phyloP scores from a whole-genome alignment of 1,140 invertebrate genomes.

The Ceratosolen fusciceps region DNA sequence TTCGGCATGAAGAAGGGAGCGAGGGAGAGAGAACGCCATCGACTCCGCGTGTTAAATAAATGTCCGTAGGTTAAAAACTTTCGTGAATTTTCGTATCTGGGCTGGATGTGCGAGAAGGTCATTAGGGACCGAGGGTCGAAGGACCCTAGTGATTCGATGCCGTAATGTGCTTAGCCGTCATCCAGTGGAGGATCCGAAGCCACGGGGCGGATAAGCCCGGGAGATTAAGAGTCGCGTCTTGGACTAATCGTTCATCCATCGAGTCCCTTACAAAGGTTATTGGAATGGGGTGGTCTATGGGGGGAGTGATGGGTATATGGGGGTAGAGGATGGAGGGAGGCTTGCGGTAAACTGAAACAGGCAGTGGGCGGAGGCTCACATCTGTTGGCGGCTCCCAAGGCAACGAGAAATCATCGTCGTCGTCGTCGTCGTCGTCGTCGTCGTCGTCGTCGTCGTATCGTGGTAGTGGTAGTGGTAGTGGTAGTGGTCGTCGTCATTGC shows the following conservation, averaged over 20 bases:
- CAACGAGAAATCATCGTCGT: background rate
- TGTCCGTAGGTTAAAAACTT: background rate
- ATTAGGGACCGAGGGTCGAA: background rate
- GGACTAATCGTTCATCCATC: slow-evolving; percentile 16
- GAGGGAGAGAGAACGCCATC: no score
- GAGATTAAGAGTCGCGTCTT: slow-evolving; percentile 16
- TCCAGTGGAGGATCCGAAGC: background rate
- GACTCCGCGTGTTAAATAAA: background rate
- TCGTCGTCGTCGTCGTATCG: background rate
- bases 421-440: background rate
- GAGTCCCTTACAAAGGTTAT: background rate
- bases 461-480: background rate
- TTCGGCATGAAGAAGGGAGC: no score
- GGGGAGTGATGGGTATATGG: background rate
- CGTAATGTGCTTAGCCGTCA: slow-evolving; percentile 1
- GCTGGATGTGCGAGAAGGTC: background rate
- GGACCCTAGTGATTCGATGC: background rate
- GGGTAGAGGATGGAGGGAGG: background rate
- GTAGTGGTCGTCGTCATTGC: no score
- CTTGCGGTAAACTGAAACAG: no score
- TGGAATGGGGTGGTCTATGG: background rate
- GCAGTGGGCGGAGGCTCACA: background rate
- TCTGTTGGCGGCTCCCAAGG: slow-evolving; percentile 8
- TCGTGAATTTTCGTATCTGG: background rate
- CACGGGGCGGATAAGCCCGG: background rate